Evolutionary conservation across 2,888 invertebrate genomes (phyloP).

Genomic region (Xestia ashworthii): DNA sequence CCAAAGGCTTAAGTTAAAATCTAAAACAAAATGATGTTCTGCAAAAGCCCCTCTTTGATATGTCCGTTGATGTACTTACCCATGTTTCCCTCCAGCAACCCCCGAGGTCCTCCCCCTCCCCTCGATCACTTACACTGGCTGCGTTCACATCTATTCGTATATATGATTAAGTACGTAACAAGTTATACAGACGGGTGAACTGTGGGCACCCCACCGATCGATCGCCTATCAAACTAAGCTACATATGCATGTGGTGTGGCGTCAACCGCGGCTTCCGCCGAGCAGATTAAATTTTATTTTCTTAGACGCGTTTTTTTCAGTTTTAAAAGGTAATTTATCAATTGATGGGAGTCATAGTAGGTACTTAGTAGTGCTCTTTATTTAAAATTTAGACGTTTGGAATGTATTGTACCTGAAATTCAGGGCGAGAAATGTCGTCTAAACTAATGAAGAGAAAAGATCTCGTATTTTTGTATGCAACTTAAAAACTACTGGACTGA

Average conservation of each 20-base stretch:
- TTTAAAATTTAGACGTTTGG: neutral
- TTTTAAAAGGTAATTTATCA: neutral
- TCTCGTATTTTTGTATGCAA: too few relatives aligned
- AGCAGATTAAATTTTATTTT: neutral
- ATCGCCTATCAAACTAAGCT: neutral
- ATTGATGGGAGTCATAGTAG: neutral
- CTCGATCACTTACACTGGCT: neutral
- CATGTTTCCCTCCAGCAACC: too few relatives aligned
- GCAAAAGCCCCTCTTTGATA: neutral
- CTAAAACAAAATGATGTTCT: neutral
- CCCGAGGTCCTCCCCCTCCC: neutral
- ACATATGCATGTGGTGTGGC: neutral
- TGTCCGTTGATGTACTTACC: neutral
- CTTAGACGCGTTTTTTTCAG: neutral
- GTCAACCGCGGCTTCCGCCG: neutral
- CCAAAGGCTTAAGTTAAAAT: neutral
- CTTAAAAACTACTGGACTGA: too few relatives aligned
- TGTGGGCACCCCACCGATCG: neutral
- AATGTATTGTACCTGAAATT: neutral
- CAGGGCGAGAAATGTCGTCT: neutral
- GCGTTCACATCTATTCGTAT: neutral
- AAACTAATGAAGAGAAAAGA: too few relatives aligned
- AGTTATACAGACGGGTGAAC: neutral
- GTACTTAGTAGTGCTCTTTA: neutral
- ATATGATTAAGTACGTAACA: neutral